Base-by-base conservation (phyloP, 37 sponge, comb jelly and placozoan species). In the Hormiphora californensis region DNA sequence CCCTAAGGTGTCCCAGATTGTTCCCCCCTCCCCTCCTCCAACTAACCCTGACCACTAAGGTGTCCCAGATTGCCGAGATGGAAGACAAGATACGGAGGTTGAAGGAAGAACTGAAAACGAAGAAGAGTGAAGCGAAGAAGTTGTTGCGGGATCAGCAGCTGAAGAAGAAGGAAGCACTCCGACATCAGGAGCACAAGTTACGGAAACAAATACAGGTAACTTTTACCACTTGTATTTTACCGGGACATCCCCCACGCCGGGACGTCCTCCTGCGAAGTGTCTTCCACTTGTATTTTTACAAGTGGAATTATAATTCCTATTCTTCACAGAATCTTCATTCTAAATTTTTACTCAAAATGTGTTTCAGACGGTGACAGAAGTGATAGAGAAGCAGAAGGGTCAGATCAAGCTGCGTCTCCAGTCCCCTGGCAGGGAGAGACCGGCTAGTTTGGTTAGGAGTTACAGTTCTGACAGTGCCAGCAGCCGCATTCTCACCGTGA, bases 171-270 rank as follows among this genome's bases (percentile, higher is more conserved):
- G 44, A 73, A n/a, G 81, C 81, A 3, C 44, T 73, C 7, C 8
- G 35, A 41, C 81, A 73, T 43, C 81, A 73, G 46, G 81, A 73
- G 38, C 5, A 43, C 1, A 73, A 33, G 43, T 30, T 73, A 22
- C 32, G 81, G 38, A 73, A 73, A 40, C 81, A 73, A 28, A 73
- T 73, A 36, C 81, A 73, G 81, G 81, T 73, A n/a, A n/a, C n/a
- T n/a, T n/a, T n/a, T n/a, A n/a, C n/a, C n/a, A n/a, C n/a, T n/a
- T n/a, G n/a, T n/a, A n/a, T n/a, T n/a, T n/a, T n/a, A n/a, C n/a
- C n/a, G n/a, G n/a, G n/a, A n/a, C n/a, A n/a, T 57, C 7, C 61
- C 30, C 23, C 61, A 28, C 53, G 15, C 9, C 53, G 15, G 15
- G 9, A 49, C 53, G 12, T 15, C 15, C 53, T 17, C 9, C 9